A percentile compares a stretch with the other conserved stretches of the same genome.
These are phyloP conservation scores for Girardinus metallicus DNA, from an alignment of 2,797 vertebrate species.

Conservation along the genomic window DNA sequence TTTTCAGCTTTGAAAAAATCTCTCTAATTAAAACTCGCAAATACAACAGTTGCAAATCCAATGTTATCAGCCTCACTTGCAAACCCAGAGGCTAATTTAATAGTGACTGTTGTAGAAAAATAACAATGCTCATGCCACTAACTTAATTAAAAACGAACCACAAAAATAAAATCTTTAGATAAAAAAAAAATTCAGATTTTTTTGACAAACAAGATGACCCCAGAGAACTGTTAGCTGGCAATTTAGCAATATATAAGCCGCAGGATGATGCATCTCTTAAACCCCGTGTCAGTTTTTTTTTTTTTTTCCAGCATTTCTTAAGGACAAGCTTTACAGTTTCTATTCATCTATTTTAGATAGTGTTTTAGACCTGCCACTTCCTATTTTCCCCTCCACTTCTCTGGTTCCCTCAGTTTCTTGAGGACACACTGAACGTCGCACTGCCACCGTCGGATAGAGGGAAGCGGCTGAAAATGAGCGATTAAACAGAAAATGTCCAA, in stretches of 20 bases:
- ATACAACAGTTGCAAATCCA: neutral
- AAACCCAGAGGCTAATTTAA: conserved; percentile 9
- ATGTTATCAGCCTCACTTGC: neutral
- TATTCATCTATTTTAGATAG: neutral
- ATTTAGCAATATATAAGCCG: neutral
- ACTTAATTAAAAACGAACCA: neutral
- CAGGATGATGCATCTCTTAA: neutral
- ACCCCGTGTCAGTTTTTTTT: neutral
- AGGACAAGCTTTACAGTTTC: neutral
- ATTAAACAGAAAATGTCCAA: neutral
- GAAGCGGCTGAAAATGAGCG: neutral
- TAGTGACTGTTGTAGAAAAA: conserved; percentile 13
- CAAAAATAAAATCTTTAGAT: neutral
- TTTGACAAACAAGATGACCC: neutral
- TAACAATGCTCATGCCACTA: neutral
- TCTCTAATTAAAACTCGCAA: conserved; percentile 25
- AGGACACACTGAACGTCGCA: neutral
- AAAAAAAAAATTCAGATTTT: neutral
- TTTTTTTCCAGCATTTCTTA: neutral
- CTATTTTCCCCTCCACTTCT: neutral
- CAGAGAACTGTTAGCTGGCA: neutral
- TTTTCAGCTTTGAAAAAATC: conserved; percentile 14
- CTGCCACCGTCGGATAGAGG: neutral
- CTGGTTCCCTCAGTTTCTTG: neutral
- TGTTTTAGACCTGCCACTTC: neutral